These are phyloP conservation scores for Campoletis sonorensis DNA, from an alignment of 1,140 invertebrate species.

Conservation along the genomic window DNA sequence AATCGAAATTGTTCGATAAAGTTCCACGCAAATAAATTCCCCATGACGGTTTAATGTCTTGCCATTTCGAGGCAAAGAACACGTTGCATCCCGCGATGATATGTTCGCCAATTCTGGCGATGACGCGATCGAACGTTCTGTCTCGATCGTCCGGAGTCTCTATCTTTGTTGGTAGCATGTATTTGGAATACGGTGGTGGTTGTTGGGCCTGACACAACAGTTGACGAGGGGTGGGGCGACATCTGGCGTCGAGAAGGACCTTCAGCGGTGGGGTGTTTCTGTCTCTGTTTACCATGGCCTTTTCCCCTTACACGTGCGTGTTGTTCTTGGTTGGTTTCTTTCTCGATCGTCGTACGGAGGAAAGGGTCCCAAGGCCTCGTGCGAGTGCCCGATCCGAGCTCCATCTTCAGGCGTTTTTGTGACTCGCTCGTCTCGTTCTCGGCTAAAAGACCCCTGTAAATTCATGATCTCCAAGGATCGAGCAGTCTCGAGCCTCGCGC, in stretches of 20 bases:
- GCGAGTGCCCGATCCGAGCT: neutral
- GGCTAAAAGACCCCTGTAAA: neutral
- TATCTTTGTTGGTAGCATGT: conserved; percentile 39
- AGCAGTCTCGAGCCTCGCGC: conserved; percentile 62
- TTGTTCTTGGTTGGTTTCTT: neutral
- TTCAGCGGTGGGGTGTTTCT: neutral
- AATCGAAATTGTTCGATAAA: neutral
- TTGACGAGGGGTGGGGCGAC: conserved; percentile 4
- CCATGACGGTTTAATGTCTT: neutral
- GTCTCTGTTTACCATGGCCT: conserved; percentile 29
- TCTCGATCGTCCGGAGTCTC: conserved; percentile 30
- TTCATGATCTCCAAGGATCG: conserved; percentile 20
- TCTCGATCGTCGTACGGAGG: neutral
- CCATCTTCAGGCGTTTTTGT: conserved; percentile 2
- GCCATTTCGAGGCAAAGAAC: conserved; percentile 33
- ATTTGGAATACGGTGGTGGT: neutral
- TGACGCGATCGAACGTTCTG: conserved; percentile 57
- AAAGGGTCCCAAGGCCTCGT: conserved; percentile 13
- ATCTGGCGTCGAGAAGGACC: conserved; percentile 20
- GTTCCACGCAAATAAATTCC: neutral
- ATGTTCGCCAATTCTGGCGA: conserved; percentile 54
- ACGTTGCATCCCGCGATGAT: conserved; percentile 33
- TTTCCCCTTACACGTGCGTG: neutral
- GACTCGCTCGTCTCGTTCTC: neutral
- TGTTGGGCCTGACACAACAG: neutral